Evolutionary conservation across 2,888 invertebrate genomes (phyloP), one percentile per base, ranked within the genome.

Genomic region (Mythimna albipuncta): DNA sequence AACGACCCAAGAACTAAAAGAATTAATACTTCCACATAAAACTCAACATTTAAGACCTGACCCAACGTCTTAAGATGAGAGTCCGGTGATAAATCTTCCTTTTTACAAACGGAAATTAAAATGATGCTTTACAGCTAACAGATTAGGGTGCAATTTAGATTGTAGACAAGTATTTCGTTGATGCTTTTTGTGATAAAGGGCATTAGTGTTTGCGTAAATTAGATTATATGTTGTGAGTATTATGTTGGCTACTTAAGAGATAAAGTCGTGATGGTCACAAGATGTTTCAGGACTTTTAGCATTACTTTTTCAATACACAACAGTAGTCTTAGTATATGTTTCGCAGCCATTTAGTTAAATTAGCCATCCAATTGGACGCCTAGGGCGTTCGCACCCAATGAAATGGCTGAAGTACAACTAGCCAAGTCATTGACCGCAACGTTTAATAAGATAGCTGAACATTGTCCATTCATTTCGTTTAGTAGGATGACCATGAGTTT

Each of bases 91-190:
- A 81, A 78, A 78, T 75, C 69, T 69, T 35, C 7, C 19, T 47
- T 13, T 32, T 26, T 47, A 47, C 47, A 47, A 70, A 65, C 76
- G 84, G 83, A 85, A 79, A 85, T 85, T 85, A 85, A 82, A 83
- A 81, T 71, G 54, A 75, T 75, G 66, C 84, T 83, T 81, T 83
- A 81, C 65, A 10, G 16, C 66, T 6, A 50, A 66, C 32, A 83
- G 75, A 81, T 81, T 83, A 85, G 57, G 69, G 85, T 77, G 55
- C 79, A 59, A 85, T 83, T 85, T 85, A 81, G 81, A 81, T 81
- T 75, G 82, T 55, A 77, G 76, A 77, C 47, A 26, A 19, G 59
- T 75, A 68, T 74, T 77, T 74, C 26, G 67, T 74, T 82, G 75
- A 77, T 85, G 52, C 47, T 61, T 64, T 75, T 67, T 64, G 55